Base-by-base conservation (phyloP, 1,140 invertebrate species). In the Triops cancriformis region DNA sequence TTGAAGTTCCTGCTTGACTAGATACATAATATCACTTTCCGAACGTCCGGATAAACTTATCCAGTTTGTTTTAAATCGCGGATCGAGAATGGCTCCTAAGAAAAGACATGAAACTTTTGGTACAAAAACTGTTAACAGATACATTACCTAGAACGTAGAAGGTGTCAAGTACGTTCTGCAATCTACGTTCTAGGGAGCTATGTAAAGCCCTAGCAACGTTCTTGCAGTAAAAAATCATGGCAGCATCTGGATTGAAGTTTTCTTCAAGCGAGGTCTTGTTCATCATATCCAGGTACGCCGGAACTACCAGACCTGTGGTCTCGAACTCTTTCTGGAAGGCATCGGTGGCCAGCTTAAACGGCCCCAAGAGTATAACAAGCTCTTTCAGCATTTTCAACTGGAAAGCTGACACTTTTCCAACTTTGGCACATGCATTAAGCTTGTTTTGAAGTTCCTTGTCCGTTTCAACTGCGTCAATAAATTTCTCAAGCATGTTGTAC, bases 261-360 rank as follows among this genome's bases (percentile, higher is more conserved):
- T 45, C 18, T 18, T 45, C 43, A 45, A 45, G 43, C 5, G 43
- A 45, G 1, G 43, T 45, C 43, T 45, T 45, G 43, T 27, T 37
- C 28, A 28, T 75, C 42, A 43, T 43, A 42, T 75, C 74, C n/a
- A 75, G 74, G 28, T 75, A 75, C 6, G 74, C 74, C n/a, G 28
- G 74, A 26, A 75, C 42, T 28, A 75, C 74, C 14, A 75, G n/a
- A 18, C 74, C 74, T n/a, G 42, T 28, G 28, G 74, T 37, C 74
- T 75, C 74, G 28, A 28, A 28, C 28, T 43, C 42, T 43, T 43
- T 43, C 42, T 43, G 42, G 14, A 43, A 43, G 42, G 42, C 42
- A 43, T 43, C 42, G 42, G 42, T 43, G 14, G 42, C 42, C 42
- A 1, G 42, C 42, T 43, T n/a, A n/a, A n/a, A n/a, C n/a, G n/a